Conservation (phyloP, 2,113 vertebrate species). For the Chlamydotis undulata region DNA sequence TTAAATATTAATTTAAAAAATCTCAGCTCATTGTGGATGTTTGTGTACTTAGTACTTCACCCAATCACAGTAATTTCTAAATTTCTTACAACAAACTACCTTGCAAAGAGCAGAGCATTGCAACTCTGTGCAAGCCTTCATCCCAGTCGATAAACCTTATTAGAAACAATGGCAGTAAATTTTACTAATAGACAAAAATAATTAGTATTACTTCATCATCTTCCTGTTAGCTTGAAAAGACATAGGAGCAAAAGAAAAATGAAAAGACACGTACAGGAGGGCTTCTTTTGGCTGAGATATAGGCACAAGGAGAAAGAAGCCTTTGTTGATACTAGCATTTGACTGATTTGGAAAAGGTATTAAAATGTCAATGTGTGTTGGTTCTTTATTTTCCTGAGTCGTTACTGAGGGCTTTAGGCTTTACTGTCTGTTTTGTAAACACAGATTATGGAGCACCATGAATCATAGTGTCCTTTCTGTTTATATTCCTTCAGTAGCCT, state of each 20-base stretch:
- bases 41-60: not conserved
- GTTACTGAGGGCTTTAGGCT: not conserved
- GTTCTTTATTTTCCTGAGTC: not conserved
- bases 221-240: not conserved
- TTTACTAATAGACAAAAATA: not conserved
- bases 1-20: conserved; percentile 18
- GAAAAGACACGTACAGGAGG: not conserved
- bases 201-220: not conserved
- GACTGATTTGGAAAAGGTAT: not conserved
- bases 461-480: not conserved
- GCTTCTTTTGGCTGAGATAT: not conserved
- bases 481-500: not conserved
- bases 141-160: accelerated
- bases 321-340: not conserved
- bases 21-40: not conserved
- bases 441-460: not conserved
- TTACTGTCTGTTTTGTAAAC: not conserved
- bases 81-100: not conserved
- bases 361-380: not conserved
- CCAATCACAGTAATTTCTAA: not conserved
- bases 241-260: not conserved
- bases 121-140: not conserved
- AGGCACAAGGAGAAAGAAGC: not conserved
- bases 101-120: not conserved
- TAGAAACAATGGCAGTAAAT: not conserved